These are phyloP conservation scores for Aurelia sp. DNA, from an alignment of 30 jellyfish, hydroid and myxozoan genomes.

Conservation along the genomic window DNA sequence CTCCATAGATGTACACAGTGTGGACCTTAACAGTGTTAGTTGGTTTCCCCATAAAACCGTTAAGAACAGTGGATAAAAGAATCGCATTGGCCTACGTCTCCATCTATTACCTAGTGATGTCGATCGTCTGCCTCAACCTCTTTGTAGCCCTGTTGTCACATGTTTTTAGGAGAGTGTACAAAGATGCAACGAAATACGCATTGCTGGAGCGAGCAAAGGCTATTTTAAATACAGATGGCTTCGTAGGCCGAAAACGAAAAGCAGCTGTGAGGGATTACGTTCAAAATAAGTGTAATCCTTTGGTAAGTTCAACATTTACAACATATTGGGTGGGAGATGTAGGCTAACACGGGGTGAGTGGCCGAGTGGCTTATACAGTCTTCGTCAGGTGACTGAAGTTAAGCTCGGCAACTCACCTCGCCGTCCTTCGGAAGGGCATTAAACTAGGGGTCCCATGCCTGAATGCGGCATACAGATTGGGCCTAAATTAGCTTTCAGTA, in stretches of 20 bases:
- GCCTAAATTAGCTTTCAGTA: too few species aligned
- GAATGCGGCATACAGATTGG: too few species aligned
- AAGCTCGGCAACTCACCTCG: too few species aligned
- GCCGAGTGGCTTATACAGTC: too few species aligned
- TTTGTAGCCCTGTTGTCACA: conserved; percentile 61
- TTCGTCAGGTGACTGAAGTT: too few species aligned
- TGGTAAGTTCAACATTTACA: conserved; percentile 10
- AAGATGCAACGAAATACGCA: conserved; percentile 46
- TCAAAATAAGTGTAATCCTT: conserved; percentile 42
- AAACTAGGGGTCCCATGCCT: too few species aligned
- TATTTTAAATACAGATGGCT: background rate
- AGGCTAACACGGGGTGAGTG: too few species aligned
- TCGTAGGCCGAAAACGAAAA: background rate
- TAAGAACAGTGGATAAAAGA: conserved; percentile 10
- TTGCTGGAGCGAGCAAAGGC: conserved; percentile 42
- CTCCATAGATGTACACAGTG: conserved; percentile 43
- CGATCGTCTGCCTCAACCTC: conserved; percentile 49
- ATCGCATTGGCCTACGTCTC: conserved; percentile 13
- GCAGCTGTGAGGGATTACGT: background rate
- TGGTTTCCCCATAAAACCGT: conserved; percentile 54
- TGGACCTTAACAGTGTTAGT: conserved; percentile 67
- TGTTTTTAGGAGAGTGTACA: conserved; percentile 43
- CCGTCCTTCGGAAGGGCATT: too few species aligned
- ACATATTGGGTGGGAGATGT: too few species aligned
- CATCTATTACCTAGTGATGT: conserved; percentile 50